Base-by-base conservation (phyloP, 2,797 vertebrate species). In the Pelobates cultripes region DNA sequence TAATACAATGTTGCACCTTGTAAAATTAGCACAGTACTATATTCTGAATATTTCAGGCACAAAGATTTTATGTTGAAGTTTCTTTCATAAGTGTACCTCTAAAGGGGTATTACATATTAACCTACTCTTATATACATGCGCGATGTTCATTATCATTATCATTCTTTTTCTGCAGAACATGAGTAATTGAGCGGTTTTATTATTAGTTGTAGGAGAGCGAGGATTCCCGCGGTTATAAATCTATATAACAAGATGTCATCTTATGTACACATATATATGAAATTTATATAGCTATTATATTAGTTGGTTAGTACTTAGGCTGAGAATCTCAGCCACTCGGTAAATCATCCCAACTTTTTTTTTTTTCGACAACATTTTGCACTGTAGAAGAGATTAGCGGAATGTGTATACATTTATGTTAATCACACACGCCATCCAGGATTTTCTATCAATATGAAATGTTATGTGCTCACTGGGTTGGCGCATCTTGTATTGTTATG, bases 401-500 rank as follows among this genome's bases (percentile, higher is more conserved):
- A 92, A 89, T 94, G 93, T 94, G 93, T 94, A 94, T 94, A 94
- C 92, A 94, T 94, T 94, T 94, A 94, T 94, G 93, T 91, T 94
- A 94, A 94, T 94, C 92, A 94, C 93, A 94, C 90, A 94, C 92
- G 90, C 90, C 92, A 94, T 92, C 91, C 92, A 88, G 91, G 90
- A 92, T 93, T 94, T 91, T 94, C 91, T 94, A 94, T 95, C 94
- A 94, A 95, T 94, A 95, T 94, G 93, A 94, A 95, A 94, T 95
- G 93, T 94, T 95, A 94, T 95, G 93, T 94, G 92, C 93, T 94
- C 91, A 91, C 92, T 94, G 93, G 94, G 94, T 94, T 94, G 94
- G 93, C 94, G 93, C 92, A 94, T 94, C 92, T 94, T 91, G 92
- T 93, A 94, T 94, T 94, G 94, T 94, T 94, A 95, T 92, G 93